These are phyloP conservation scores for Seriola aureovittata DNA, from an alignment of 2,113 vertebrate species.

Conservation along the genomic window DNA sequence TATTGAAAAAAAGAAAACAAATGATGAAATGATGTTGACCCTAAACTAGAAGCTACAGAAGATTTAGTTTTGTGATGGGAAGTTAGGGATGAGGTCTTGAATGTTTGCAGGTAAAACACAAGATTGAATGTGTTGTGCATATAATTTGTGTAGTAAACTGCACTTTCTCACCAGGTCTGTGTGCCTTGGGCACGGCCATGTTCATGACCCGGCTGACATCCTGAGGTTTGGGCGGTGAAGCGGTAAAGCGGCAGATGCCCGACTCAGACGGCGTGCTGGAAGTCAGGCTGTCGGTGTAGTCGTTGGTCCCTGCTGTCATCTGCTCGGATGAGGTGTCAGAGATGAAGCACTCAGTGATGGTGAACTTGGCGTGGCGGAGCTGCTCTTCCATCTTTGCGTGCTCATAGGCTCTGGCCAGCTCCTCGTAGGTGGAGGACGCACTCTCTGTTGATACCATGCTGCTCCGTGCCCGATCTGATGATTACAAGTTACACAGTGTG, in stretches of 20 bases:
- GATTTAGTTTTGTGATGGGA: neutral
- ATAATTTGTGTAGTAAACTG: neutral
- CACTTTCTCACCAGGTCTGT: constrained; percentile 93
- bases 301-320: constrained; percentile 98
- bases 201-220: constrained; percentile 96
- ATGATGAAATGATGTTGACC: neutral
- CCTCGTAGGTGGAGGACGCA: constrained; percentile 98
- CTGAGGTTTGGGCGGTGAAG: constrained; percentile 98
- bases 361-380: constrained; percentile 98
- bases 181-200: constrained; percentile 98
- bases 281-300: constrained; percentile 98
- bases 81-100: neutral
- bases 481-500: neutral
- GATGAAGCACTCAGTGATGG: constrained; percentile 99
- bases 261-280: constrained; percentile 99
- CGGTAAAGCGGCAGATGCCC: constrained; percentile 98
- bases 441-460: constrained; percentile 99
- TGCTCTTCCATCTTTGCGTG: constrained; percentile 99
- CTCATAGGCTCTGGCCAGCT: constrained; percentile 97
- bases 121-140: neutral
- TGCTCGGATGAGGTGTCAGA: constrained; percentile 99
- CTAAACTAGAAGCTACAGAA: neutral
- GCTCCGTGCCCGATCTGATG: constrained; percentile 95
- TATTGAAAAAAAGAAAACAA: neutral
- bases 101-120: neutral